A percentile compares a stretch with the other conserved stretches of the same genome.
These are phyloP conservation scores for Cephus pulcher DNA, from an alignment of 2,888 invertebrate species.

Conservation along the genomic window DNA sequence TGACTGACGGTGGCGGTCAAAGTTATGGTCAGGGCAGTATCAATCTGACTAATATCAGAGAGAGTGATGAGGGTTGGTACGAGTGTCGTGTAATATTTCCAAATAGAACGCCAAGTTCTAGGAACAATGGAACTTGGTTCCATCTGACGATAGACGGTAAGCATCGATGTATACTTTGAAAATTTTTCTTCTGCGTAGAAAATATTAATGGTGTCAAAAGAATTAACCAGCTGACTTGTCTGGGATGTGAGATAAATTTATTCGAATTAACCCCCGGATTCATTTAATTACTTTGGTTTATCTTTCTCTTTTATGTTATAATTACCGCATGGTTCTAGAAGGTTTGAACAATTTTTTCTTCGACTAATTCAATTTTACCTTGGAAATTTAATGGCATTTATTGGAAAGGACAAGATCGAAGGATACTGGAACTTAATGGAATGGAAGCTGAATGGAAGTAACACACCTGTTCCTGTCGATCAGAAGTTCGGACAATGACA, in stretches of 20 bases:
- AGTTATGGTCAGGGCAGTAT: conserved; percentile 78
- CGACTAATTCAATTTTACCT: background rate
- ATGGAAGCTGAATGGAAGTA: conserved; percentile 19
- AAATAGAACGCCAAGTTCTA: conserved; percentile 85
- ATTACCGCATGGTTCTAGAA: background rate
- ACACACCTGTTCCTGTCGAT: conserved; percentile 35
- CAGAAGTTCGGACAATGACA: background rate
- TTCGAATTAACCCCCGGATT: background rate
- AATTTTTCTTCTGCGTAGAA: background rate
- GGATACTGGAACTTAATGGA: background rate
- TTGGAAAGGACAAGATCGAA: background rate
- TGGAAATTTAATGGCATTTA: background rate
- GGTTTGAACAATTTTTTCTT: background rate
- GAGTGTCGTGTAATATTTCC: conserved; percentile 91
- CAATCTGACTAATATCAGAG: conserved; percentile 87
- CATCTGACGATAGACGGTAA: conserved; percentile 89
- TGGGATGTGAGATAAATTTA: background rate
- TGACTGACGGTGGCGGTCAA: conserved; percentile 71
- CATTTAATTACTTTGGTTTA: background rate
- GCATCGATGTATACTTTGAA: conserved; percentile 32
- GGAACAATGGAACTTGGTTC: conserved; percentile 92
- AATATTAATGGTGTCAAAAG: background rate
- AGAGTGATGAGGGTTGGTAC: conserved; percentile 92
- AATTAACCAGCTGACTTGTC: background rate
- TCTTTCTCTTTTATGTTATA: background rate